phyloP scores from a whole-genome alignment of 2,113 vertebrate genomes.

The Mobula birostris region DNA sequence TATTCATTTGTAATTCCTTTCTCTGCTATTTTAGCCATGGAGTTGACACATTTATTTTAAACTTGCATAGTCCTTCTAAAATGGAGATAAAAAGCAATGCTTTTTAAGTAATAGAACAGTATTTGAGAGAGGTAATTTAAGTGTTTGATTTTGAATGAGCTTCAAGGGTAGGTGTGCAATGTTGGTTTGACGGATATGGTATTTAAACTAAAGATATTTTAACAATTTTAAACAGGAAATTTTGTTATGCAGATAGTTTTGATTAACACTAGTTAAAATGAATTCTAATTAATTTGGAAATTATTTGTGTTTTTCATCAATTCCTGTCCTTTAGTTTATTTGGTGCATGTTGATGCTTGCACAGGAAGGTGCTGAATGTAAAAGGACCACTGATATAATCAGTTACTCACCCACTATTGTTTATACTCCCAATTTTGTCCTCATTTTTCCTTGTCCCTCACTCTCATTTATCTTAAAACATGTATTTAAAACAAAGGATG shows the following conservation, averaged over 20 bases:
- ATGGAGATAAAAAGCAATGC: background rate
- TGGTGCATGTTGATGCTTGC: background rate
- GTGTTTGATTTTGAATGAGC: background rate
- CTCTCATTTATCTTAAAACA: background rate
- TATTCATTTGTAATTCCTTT: constrained; percentile 2
- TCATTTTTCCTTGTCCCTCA: background rate
- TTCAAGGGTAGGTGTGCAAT: background rate
- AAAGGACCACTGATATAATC: background rate
- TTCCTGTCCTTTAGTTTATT: background rate
- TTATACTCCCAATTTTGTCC: background rate
- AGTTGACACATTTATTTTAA: constrained; percentile 14
- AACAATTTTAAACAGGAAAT: background rate
- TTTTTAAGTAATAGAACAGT: background rate
- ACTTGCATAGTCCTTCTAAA: background rate
- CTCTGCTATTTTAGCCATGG: constrained; percentile 8
- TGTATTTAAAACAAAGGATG: no score
- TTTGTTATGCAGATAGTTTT: background rate
- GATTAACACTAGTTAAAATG: background rate
- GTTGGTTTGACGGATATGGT: background rate
- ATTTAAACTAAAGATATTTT: background rate
- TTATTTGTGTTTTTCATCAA: background rate
- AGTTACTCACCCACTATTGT: background rate
- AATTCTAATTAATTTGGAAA: constrained; percentile 17
- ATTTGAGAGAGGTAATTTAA: background rate
- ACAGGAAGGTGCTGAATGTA: background rate